Evolutionary conservation across 2,113 vertebrate genomes (phyloP).

Genomic region (Murina feae): DNA sequence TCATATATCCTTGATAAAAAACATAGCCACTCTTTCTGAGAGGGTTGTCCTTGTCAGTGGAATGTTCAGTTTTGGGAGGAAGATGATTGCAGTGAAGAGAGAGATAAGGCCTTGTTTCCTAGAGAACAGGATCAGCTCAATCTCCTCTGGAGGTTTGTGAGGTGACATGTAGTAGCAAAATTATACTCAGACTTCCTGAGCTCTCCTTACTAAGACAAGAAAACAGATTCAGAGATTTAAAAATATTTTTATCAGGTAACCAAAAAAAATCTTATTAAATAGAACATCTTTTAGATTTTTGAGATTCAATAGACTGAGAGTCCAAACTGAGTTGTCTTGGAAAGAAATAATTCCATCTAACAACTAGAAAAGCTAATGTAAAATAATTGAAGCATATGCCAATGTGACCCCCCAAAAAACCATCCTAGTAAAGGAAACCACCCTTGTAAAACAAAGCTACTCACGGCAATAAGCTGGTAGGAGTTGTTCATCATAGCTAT

Average conservation of each 20-base stretch:
- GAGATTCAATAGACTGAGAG: background rate
- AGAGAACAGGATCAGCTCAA: background rate
- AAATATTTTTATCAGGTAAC: background rate
- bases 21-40: background rate
- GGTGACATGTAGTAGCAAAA: background rate
- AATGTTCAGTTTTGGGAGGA: background rate
- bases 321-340: background rate
- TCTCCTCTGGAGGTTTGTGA: background rate
- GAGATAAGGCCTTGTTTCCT: background rate
- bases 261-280: background rate
- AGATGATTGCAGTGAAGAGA: background rate
- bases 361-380: background rate
- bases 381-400: background rate
- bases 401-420: background rate
- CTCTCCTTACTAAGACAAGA: conserved; percentile 22
- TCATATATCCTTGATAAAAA: background rate
- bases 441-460: conserved; percentile 59
- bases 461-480: conserved; percentile 97
- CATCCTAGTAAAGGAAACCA: background rate
- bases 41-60: background rate
- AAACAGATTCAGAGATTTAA: background rate
- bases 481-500: conserved; percentile 99
- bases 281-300: background rate
- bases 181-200: background rate
- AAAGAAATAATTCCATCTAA: conserved; percentile 30